A percentile compares a stretch with the other conserved stretches of the same genome.
Conservation (phyloP, 2,113 vertebrate genomes). For the Sterrhoptilus dennistouni region DNA sequence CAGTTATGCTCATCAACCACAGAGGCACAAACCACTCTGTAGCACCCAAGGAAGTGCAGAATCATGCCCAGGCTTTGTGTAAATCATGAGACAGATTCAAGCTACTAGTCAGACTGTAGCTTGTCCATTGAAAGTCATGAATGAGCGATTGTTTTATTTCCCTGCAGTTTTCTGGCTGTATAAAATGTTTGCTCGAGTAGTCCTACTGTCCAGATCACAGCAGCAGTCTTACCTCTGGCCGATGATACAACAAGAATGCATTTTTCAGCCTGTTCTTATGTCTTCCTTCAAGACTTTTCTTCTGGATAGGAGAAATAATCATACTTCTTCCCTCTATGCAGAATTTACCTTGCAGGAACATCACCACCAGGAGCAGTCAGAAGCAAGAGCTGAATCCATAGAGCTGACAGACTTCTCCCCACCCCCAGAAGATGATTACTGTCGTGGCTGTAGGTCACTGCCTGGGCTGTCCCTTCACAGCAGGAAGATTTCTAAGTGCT, state of each 20-base stretch:
- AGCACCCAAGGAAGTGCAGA: neutral
- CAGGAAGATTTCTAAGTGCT: neutral
- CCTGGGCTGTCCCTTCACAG: neutral
- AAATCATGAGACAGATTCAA: neutral
- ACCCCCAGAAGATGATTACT: neutral
- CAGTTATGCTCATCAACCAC: neutral
- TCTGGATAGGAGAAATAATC: neutral
- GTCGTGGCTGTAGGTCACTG: accelerated
- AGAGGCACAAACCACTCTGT: neutral
- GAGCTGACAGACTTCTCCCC: neutral
- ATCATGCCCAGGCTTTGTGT: neutral
- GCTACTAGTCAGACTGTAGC: neutral
- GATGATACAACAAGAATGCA: neutral
- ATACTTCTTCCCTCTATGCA: neutral
- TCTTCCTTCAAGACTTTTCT: neutral
- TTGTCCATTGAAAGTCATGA: neutral
- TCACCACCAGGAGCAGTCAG: neutral
- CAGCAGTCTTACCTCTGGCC: neutral
- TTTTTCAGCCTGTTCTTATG: neutral
- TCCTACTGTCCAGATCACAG: neutral
- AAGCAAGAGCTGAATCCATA: neutral
- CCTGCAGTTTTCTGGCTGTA: neutral
- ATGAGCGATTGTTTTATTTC: neutral
- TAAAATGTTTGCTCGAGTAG: neutral
- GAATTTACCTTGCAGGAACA: neutral